Conservation (phyloP, 2,113 vertebrate genomes). For the Copsychus sechellarum region DNA sequence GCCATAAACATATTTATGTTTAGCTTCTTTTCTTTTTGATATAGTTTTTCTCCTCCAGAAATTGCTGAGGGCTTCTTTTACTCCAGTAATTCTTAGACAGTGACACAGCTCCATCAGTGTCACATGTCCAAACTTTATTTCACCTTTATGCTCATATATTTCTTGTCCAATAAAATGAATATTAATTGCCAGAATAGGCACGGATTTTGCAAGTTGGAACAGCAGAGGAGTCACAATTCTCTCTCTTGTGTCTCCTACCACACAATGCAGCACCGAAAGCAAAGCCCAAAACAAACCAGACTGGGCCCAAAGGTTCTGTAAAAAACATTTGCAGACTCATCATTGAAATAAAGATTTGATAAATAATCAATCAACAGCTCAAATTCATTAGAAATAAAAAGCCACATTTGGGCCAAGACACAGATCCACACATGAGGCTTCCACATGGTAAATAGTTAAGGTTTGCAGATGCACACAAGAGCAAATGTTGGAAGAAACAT, state of each 20-base stretch:
- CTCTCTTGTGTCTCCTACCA: neutral
- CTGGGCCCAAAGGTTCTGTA: neutral
- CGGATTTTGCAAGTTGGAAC: neutral
- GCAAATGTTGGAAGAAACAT: neutral
- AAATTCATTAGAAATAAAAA: neutral
- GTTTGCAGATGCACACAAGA: neutral
- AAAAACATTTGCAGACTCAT: neutral
- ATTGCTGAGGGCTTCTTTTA: neutral
- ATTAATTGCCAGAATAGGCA: neutral
- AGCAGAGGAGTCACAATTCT: neutral
- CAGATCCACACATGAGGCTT: neutral
- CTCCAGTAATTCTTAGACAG: neutral
- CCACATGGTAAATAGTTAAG: neutral
- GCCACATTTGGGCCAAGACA: neutral
- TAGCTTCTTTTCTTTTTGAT: neutral
- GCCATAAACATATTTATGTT: neutral
- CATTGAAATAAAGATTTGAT: neutral
- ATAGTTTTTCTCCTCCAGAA: neutral
- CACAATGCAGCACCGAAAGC: neutral
- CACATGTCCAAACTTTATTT: neutral
- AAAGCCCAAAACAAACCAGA: neutral
- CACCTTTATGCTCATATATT: neutral
- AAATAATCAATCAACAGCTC: constrained; percentile 2
- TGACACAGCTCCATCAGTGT: neutral
- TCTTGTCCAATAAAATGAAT: neutral